Conservation (phyloP, 2,113 vertebrate species). For the Paralichthys olivaceus region DNA sequence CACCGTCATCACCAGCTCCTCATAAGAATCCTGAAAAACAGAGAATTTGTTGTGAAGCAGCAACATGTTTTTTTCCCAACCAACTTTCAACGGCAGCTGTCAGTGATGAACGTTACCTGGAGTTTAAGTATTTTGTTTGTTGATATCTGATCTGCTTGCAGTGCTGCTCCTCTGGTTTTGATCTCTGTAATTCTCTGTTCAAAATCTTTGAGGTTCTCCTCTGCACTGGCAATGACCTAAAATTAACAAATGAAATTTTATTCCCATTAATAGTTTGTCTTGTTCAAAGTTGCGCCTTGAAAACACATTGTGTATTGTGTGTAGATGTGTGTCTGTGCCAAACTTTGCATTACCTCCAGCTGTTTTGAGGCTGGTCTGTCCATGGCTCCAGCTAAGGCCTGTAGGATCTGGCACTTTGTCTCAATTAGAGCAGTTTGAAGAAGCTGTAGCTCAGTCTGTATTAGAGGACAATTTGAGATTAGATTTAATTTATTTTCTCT, state of each 20-base stretch:
- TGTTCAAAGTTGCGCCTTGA: conserved; percentile 3
- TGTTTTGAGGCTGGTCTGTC: conserved; percentile 89
- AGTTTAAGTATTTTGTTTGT: conserved; percentile 92
- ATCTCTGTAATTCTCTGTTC: conserved; percentile 89
- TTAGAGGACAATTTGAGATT: conserved; percentile 4
- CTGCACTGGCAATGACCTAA: conserved; percentile 89
- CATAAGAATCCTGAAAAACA: conserved; percentile 90
- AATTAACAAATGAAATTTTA: background rate
- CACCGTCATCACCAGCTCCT: conserved; percentile 91
- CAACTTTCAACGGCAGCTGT: background rate
- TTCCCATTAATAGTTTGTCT: background rate
- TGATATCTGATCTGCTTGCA: conserved; percentile 88
- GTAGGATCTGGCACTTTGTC: conserved; percentile 89
- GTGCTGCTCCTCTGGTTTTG: conserved; percentile 85
- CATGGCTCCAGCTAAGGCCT: conserved; percentile 88
- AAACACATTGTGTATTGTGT: background rate
- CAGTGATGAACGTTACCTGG: conserved; percentile 82
- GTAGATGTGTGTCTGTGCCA: background rate
- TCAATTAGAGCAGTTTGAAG: conserved; percentile 89
- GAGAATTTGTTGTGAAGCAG: background rate
- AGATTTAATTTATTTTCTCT: background rate
- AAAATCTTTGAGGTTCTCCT: conserved; percentile 90
- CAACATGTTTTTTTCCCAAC: background rate
- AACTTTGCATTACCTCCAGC: conserved; percentile 86
- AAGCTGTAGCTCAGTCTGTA: conserved; percentile 90